These are phyloP conservation scores for Lepidochrysops patricia DNA, from an alignment of 2,888 invertebrate species.

Conservation along the genomic window DNA sequence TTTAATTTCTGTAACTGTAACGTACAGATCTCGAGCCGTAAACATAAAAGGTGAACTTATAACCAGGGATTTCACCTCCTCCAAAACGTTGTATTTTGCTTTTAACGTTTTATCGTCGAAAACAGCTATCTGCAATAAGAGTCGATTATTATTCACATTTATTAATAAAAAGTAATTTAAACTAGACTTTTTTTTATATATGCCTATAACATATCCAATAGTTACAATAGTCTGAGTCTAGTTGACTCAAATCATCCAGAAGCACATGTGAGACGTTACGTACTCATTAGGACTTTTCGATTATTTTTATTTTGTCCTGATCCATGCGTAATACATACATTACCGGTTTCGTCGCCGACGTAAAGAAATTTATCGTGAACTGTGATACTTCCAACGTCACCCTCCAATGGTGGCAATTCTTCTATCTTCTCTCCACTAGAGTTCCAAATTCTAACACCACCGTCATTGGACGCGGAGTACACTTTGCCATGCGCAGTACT, in stretches of 20 bases:
- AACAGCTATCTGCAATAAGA: slow-evolving; percentile 59
- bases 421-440: slow-evolving; percentile 44
- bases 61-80: slow-evolving; percentile 77
- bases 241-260: too few relatives aligned
- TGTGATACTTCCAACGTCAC: slow-evolving; percentile 47
- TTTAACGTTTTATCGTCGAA: slow-evolving; percentile 68
- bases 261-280: too few relatives aligned
- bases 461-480: slow-evolving; percentile 79
- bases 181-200: too few relatives aligned
- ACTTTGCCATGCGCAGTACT: slow-evolving; percentile 62
- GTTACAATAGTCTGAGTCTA: too few relatives aligned
- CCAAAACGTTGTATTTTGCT: slow-evolving; percentile 70
- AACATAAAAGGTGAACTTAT: slow-evolving; percentile 70
- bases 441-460: slow-evolving; percentile 75
- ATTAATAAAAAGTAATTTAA: too few relatives aligned
- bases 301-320: neutral
- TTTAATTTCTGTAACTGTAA: slow-evolving; percentile 75
- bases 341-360: slow-evolving; percentile 77
- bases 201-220: too few relatives aligned
- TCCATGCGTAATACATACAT: slow-evolving; percentile 56
- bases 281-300: too few relatives aligned
- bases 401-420: slow-evolving; percentile 51
- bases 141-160: too few relatives aligned
- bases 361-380: slow-evolving; percentile 62
- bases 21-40: slow-evolving; percentile 76